Conservation (phyloP, 2,797 vertebrate genomes). For the Sebastes oblongus region DNA sequence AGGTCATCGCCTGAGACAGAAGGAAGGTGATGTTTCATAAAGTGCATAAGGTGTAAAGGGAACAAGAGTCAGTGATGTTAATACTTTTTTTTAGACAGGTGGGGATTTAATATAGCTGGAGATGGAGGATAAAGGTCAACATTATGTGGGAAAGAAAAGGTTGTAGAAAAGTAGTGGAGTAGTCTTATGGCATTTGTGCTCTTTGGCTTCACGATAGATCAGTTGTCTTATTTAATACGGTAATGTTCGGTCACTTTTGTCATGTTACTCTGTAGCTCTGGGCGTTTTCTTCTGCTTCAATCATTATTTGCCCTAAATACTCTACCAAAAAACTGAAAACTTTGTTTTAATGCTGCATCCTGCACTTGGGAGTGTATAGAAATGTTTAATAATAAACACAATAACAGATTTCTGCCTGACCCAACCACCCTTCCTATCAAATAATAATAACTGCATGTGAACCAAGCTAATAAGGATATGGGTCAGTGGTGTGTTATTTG, state of each 20-base stretch:
- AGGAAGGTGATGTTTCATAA: background rate
- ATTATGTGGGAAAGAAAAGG: background rate
- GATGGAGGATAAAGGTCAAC: background rate
- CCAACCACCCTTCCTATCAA: no score
- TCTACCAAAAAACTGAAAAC: background rate
- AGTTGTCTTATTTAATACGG: background rate
- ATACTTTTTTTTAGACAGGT: background rate
- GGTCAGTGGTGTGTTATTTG: no score
- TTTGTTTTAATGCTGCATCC: no score
- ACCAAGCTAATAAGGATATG: no score
- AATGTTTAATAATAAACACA: no score
- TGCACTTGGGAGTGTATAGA: no score
- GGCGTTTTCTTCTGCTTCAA: background rate
- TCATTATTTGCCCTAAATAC: background rate
- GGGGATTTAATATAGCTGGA: background rate
- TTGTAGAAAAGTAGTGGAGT: background rate
- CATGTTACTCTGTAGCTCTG: background rate
- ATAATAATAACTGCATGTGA: no score
- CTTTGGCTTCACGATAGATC: background rate
- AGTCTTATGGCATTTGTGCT: background rate
- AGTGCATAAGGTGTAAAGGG: background rate
- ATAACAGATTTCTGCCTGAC: no score
- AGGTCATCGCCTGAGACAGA: conserved; percentile 88
- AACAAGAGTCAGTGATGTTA: background rate
- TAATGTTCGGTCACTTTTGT: background rate